Base-by-base conservation (phyloP, 2,888 invertebrate species). In the Watsonalla cultraria region DNA sequence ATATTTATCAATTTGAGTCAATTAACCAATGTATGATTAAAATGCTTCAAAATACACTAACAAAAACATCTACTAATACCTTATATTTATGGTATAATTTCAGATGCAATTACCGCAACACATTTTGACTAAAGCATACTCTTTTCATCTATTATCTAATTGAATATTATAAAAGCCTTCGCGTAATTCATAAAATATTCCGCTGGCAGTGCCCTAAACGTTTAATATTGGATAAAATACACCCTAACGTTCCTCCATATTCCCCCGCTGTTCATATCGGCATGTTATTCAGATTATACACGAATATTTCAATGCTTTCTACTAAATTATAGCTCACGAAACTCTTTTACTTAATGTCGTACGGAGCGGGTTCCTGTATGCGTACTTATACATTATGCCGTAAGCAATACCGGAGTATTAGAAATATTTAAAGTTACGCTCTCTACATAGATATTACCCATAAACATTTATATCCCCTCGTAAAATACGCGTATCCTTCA, bases 261-360 rank as follows among this genome's bases (percentile, higher is more conserved):
- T 88, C 89, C 89, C 87, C 86, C 87, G 90, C 84, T 87, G 89
- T 88, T 90, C 90, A 90, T 90, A 90, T 90, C 83, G 87, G 85
- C 89, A 90, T 90, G 90, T 90, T 90, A 90, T 90, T 89, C 86
- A 87, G 88, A 90, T 89, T 90, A 90, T 86, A 90, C 90, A 90
- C 88, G 90, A 90, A 90, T 89, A 89, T 89, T 90, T 90, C 90
- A 89, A 90, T 89, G 90, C 90, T 90, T 88, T 90, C 87, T 90
- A 89, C 87, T 87, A 90, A 90, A 90, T 90, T 90, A 90, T 86
- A 85, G 83, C 82, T 80, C 84, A 87, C 86, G 87, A 76, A 84
- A 85, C 82, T 85, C 84, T 87, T 88, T 86, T 84, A 83, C 82
- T 84, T 84, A 84, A 84, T 80, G 82, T 80, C 76, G 76, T 78